phyloP scores from a whole-genome alignment of 2,888 invertebrate genomes.

The Teinopalpus imperialis region DNA sequence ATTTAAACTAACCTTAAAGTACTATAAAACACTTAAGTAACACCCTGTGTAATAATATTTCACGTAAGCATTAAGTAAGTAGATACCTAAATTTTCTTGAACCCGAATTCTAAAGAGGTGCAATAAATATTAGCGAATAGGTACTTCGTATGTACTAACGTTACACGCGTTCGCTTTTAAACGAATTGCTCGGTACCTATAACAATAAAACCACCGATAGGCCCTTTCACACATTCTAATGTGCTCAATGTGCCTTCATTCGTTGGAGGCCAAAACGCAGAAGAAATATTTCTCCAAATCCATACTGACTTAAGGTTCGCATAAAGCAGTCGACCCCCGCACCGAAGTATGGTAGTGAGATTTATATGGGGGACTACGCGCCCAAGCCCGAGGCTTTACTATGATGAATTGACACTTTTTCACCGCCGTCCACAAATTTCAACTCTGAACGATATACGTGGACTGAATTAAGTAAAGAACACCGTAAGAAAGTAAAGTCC shows the following conservation, averaged over 20 bases:
- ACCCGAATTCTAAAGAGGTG: conserved; percentile 39
- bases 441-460: conserved; percentile 73
- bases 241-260: conserved; percentile 78
- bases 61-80: conserved; percentile 35
- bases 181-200: conserved; percentile 74
- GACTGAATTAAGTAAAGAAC: conserved; percentile 74
- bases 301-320: conserved; percentile 83
- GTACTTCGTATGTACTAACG: conserved; percentile 71
- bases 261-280: conserved; percentile 77
- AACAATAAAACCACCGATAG: conserved; percentile 78
- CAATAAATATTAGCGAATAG: conserved; percentile 72
- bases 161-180: conserved; percentile 76
- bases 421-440: conserved; percentile 77
- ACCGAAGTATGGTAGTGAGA: conserved; percentile 82
- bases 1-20: not conserved
- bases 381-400: conserved; percentile 76
- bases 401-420: conserved; percentile 82
- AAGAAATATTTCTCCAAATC: conserved; percentile 82
- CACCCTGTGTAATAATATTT: conserved; percentile 16
- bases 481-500: conserved; percentile 48
- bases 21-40: conserved; percentile 10
- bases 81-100: conserved; percentile 49
- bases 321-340: conserved; percentile 80
- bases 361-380: conserved; percentile 78
- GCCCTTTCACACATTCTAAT: conserved; percentile 80